A percentile compares a stretch with the other conserved stretches of the same genome.
phyloP scores from a whole-genome alignment of 2,888 invertebrate species.

The Pollenia angustigena region DNA sequence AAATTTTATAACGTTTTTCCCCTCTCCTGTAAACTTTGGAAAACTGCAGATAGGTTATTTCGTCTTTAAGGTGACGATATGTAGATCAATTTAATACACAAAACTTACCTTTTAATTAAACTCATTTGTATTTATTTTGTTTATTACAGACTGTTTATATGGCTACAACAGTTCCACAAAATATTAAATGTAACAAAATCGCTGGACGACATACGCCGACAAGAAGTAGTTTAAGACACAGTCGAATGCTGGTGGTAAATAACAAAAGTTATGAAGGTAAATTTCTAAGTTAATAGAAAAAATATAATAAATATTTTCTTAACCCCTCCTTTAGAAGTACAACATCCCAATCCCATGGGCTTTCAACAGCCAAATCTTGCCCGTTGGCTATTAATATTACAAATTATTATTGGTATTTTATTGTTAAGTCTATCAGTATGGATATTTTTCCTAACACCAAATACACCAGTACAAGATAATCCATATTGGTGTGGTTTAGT shows the following conservation, averaged over 20 bases:
- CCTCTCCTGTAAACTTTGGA: too few relatives aligned
- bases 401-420: constrained; percentile 85
- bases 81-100: too few relatives aligned
- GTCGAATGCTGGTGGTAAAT: constrained; percentile 88
- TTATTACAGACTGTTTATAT: constrained; percentile 83
- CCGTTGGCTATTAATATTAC: constrained; percentile 80
- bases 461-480: constrained; percentile 86
- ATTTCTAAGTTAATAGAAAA: constrained; percentile 35
- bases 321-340: constrained; percentile 76
- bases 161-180: constrained; percentile 88
- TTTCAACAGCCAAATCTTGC: constrained; percentile 80
- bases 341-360: constrained; percentile 81
- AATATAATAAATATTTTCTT: not conserved
- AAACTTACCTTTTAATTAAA: not conserved
- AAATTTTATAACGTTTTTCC: too few relatives aligned
- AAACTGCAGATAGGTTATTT: too few relatives aligned
- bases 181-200: constrained; percentile 87
- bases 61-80: too few relatives aligned
- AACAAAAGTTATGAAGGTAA: constrained; percentile 85
- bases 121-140: not conserved
- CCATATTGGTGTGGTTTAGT: constrained; percentile 88
- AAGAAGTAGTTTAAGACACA: constrained; percentile 88
- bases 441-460: constrained; percentile 87
- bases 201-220: constrained; percentile 89
- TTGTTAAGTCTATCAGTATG: constrained; percentile 86